A percentile compares a stretch with the other conserved stretches of the same genome.
These are phyloP conservation scores for Reinhardtius hippoglossoides DNA, from an alignment of 2,113 vertebrate species.

Conservation along the genomic window DNA sequence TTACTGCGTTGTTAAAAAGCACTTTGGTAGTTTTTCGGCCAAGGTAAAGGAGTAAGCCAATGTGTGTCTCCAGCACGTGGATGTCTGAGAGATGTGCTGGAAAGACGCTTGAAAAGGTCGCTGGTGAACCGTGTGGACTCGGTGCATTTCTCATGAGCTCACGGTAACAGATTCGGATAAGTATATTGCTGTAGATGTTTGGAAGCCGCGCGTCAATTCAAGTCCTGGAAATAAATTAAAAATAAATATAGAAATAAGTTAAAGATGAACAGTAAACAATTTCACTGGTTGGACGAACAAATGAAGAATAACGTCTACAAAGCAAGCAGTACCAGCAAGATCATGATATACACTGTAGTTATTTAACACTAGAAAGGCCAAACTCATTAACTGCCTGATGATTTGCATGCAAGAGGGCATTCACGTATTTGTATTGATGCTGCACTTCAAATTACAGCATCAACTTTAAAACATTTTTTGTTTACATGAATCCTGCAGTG, in stretches of 20 bases:
- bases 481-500: not conserved
- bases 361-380: constrained; percentile 55
- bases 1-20: constrained; percentile 10
- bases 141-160: constrained; percentile 25
- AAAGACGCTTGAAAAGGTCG: constrained; percentile 46
- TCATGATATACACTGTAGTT: constrained; percentile 15
- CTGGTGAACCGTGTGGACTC: constrained; percentile 62
- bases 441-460: not conserved
- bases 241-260: constrained; percentile 11
- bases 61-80: constrained; percentile 43
- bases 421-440: not conserved
- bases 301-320: constrained; percentile 27
- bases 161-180: constrained; percentile 19
- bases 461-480: not conserved
- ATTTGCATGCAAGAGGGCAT: not conserved
- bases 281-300: constrained; percentile 38
- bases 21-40: constrained; percentile 1
- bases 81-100: constrained; percentile 58
- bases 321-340: constrained; percentile 40
- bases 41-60: constrained; percentile 45
- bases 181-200: constrained; percentile 53
- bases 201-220: constrained; percentile 47
- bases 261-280: constrained; percentile 11
- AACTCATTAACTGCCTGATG: not conserved
- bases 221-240: not conserved